Conservation (phyloP, 2,113 vertebrate genomes). For the Todiramphus chloris region DNA sequence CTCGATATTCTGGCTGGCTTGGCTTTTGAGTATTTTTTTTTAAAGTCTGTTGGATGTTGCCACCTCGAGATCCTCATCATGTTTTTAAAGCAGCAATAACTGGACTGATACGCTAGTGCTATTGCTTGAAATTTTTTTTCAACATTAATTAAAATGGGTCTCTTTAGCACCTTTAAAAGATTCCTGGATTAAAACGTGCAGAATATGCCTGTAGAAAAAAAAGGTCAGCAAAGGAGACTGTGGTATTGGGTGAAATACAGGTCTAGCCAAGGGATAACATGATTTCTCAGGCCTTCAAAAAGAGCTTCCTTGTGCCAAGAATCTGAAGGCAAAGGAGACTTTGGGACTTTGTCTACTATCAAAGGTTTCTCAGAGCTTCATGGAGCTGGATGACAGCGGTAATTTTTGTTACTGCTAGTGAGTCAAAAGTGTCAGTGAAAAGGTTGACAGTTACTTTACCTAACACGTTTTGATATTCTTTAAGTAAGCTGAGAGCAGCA, state of each 20-base stretch:
- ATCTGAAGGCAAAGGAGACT: slow-evolving; percentile 19
- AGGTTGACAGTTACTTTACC: slow-evolving; percentile 42
- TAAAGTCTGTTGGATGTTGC: not conserved
- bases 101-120: not conserved
- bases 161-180: not conserved
- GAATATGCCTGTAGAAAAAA: not conserved
- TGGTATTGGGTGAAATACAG: not conserved
- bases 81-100: not conserved
- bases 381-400: slow-evolving; percentile 41
- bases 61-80: not conserved
- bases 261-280: slow-evolving; percentile 29
- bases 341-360: not conserved
- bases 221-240: not conserved
- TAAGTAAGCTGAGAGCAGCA: not conserved
- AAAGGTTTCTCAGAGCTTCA: slow-evolving; percentile 22
- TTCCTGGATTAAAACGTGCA: not conserved
- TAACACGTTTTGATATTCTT: not conserved
- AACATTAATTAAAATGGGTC: not conserved
- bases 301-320: not conserved
- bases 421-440: not conserved
- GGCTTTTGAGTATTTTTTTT: not conserved
- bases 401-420: not conserved
- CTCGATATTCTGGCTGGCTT: not conserved
- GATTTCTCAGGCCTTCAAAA: slow-evolving; percentile 1
- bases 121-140: not conserved